Evolutionary conservation across 2,888 invertebrate genomes (phyloP).

Genomic region (Aplocera efformata): DNA sequence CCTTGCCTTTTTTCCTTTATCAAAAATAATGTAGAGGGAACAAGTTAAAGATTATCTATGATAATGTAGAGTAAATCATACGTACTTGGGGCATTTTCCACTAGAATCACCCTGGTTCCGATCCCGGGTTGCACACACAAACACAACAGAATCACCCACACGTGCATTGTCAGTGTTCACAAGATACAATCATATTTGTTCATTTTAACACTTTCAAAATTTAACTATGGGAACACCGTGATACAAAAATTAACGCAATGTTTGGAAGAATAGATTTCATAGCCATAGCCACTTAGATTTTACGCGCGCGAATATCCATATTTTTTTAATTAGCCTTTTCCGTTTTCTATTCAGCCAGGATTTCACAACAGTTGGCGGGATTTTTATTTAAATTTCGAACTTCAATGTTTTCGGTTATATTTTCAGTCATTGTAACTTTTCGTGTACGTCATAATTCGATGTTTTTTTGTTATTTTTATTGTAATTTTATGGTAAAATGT

Average conservation of each 20-base stretch:
- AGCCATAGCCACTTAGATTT: not conserved
- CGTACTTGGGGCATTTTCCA: constrained; percentile 75
- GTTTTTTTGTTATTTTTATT: constrained; percentile 10
- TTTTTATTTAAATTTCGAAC: constrained; percentile 6
- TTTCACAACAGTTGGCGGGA: constrained; percentile 5
- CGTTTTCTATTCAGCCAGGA: not conserved
- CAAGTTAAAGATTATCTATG: no score
- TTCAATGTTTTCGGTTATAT: not conserved
- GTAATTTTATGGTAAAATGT: constrained; percentile 11
- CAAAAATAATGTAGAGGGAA: no score
- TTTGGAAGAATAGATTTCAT: not conserved
- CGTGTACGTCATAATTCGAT: constrained; percentile 5
- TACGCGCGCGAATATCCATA: not conserved
- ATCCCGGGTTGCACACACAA: constrained; percentile 49
- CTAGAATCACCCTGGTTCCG: constrained; percentile 66
- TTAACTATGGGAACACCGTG: constrained; percentile 8
- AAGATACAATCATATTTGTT: constrained; percentile 33
- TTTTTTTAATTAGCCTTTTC: constrained; percentile 2
- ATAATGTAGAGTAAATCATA: constrained; percentile 25
- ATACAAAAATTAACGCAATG: not conserved
- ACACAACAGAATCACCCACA: constrained; percentile 45
- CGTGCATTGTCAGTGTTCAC: constrained; percentile 62
- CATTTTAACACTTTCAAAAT: constrained; percentile 12
- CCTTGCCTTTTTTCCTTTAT: no score
- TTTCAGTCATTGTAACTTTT: not conserved